phyloP scores from a whole-genome alignment of 1,140 invertebrate genomes.

The Vanessa atalanta region DNA sequence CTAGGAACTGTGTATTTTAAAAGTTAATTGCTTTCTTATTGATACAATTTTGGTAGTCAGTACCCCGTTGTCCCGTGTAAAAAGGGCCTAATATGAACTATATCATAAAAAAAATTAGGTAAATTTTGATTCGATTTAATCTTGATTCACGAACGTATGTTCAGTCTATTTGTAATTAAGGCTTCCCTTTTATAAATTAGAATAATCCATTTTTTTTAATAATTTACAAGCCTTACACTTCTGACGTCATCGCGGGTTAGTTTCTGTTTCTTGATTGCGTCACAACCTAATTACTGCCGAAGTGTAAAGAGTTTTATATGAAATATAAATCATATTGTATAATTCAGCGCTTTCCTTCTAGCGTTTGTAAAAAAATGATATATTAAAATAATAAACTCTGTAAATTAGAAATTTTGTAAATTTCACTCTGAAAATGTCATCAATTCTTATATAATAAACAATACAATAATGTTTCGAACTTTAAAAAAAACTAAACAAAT shows the following conservation, averaged over 20 bases:
- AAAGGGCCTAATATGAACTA: neutral
- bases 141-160: neutral
- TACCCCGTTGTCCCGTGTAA: too few relatives aligned
- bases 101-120: neutral
- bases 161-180: slow-evolving; percentile 35
- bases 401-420: too few relatives aligned
- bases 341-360: neutral
- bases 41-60: too few relatives aligned
- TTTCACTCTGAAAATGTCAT: too few relatives aligned
- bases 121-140: neutral
- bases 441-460: too few relatives aligned
- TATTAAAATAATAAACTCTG: neutral
- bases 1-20: too few relatives aligned
- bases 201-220: slow-evolving; percentile 24
- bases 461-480: too few relatives aligned
- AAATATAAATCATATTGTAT: neutral
- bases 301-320: neutral
- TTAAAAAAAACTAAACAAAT: neutral
- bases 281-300: slow-evolving; percentile 5
- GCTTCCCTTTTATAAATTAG: slow-evolving; percentile 58
- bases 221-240: slow-evolving; percentile 3
- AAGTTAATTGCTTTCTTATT: too few relatives aligned
- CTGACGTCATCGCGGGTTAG: neutral
- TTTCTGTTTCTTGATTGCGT: neutral
- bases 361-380: neutral